These are phyloP conservation scores for Dolichopus griseipennis DNA, from an alignment of 2,888 invertebrate genomes.

Conservation along the genomic window DNA sequence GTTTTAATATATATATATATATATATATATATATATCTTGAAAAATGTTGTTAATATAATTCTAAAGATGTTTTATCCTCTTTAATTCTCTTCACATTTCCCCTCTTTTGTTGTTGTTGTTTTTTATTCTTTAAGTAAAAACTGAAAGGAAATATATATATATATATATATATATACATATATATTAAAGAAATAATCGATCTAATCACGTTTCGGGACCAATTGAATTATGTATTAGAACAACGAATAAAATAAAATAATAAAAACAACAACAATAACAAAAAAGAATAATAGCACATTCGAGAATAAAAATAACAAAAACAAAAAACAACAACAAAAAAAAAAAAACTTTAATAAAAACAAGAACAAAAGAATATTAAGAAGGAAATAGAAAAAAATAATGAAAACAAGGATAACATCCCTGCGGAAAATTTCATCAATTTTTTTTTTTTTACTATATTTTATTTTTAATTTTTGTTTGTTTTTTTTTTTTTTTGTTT, in stretches of 20 bases:
- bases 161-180: no score
- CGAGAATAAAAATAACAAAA: background rate
- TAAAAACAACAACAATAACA: background rate
- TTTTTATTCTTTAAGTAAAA: background rate
- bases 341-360: background rate
- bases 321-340: background rate
- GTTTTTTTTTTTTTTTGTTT: background rate
- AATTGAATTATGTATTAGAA: slow-evolving; percentile 12
- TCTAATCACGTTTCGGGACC: slow-evolving; percentile 11
- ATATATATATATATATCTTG: no score
- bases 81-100: background rate
- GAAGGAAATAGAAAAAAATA: no score
- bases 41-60: background rate
- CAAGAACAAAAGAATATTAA: background rate
- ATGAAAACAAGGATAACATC: background rate
- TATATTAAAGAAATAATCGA: background rate
- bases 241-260: background rate
- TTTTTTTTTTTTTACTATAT: no score
- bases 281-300: background rate
- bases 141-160: background rate
- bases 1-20: background rate
- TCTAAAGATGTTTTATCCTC: background rate
- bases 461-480: background rate
- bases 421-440: background rate
- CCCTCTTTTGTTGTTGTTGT: background rate